Evolutionary conservation across 2,797 vertebrate genomes (phyloP), one percentile per base, ranked within the genome.

Genomic region (Eleutherodactylus coqui): DNA sequence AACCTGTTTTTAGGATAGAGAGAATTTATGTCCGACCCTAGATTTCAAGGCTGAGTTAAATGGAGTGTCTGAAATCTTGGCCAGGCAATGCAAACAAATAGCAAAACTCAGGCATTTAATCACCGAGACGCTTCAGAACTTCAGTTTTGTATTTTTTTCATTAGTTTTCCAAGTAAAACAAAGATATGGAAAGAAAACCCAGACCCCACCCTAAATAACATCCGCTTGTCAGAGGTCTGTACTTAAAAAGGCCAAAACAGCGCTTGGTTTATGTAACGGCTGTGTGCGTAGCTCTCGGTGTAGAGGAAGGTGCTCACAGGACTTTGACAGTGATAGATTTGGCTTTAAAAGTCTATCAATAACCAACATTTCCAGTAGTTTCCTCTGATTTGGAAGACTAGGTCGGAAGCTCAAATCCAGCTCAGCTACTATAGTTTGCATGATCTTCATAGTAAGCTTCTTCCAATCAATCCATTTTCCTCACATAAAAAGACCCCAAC

Each of bases 101-200:
- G 41, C 38, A 7, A n/a, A 24, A 45, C 51, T 73, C 32, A 29
- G 51, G 55, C 70, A 47, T 75, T 83, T 83, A 34, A 75, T 75
- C 82, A 75, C 51, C 27, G 34, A 58, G 76, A 72, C 47, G 36
- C 62, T 70, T 85, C 36, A 79, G 62, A 72, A 55, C 38, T 69
- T 51, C 64, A 79, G n/a, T 36, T 85, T 79, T 79, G 47, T 41
- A 29, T 51, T 79, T 58, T 79, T 36, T 51, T 19, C n/a, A 80
- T 38, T 58, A 29, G 21, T 53, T 55, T 82, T 86, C 85, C 79
- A 86, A 82, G 36, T 47, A 82, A 86, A 86, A 86, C 45, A 82
- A 29, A 82, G 73, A 82, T 82, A 70, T 70, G 34, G 16, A 73
- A 77, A 55, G 77, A 36, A 60, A 47, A 45, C 24, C n/a, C 43